These are phyloP conservation scores for Deroptyus accipitrinus DNA, from an alignment of 2,113 vertebrate genomes.

Conservation along the genomic window DNA sequence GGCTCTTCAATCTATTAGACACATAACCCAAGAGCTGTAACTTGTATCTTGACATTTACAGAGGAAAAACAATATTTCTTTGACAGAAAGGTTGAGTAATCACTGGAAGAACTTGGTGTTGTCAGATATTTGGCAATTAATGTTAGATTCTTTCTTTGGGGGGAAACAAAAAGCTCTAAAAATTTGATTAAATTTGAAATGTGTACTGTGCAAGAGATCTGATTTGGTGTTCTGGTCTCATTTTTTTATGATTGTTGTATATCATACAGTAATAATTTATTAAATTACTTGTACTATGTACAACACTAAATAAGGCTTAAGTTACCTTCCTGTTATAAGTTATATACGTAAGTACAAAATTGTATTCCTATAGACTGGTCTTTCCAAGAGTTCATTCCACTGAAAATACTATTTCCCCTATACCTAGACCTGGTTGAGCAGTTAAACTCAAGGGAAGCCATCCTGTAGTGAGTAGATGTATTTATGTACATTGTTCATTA, in stretches of 20 bases:
- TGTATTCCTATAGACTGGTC: background rate
- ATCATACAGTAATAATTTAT: background rate
- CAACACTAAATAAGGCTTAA: background rate
- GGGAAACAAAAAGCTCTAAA: background rate
- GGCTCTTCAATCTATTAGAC: background rate
- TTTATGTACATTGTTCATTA: background rate
- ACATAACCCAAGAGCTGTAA: background rate
- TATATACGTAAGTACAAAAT: background rate
- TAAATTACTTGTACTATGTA: background rate
- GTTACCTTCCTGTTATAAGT: background rate
- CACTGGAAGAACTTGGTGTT: background rate
- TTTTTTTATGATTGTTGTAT: background rate
- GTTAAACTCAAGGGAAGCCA: background rate
- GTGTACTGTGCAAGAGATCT: background rate
- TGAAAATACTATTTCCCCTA: background rate
- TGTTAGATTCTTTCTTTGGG: background rate
- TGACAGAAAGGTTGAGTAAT: background rate
- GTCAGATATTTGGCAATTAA: background rate
- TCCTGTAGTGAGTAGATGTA: background rate
- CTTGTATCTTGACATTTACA: background rate
- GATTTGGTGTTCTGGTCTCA: background rate
- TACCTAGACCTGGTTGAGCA: background rate
- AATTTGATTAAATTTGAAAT: background rate
- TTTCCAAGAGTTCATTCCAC: background rate
- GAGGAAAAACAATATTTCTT: background rate